Conservation (phyloP, 1,140 invertebrate species). For the Colletes gigas region DNA sequence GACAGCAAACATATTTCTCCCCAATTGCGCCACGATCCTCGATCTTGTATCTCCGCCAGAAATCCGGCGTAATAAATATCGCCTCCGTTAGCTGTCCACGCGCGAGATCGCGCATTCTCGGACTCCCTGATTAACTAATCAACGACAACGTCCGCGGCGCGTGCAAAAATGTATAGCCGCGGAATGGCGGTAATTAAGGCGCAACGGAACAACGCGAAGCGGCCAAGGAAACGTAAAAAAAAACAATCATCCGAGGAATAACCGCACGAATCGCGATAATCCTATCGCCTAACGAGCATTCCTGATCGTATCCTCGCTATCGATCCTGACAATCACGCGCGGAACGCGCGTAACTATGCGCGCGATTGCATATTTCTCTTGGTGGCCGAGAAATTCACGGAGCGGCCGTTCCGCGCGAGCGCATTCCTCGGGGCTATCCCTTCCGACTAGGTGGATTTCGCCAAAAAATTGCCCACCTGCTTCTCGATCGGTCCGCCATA, state of each 20-base stretch:
- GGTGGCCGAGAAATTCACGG: constrained; percentile 21
- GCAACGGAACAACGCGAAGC: neutral
- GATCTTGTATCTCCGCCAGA: neutral
- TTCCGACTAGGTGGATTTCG: neutral
- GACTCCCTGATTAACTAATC: constrained; percentile 1
- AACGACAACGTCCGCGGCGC: too few relatives aligned
- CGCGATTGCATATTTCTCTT: constrained; percentile 39
- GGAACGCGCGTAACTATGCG: constrained; percentile 34
- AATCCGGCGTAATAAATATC: neutral
- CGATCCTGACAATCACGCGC: constrained; percentile 56
- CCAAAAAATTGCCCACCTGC: neutral
- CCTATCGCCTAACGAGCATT: constrained; percentile 57
- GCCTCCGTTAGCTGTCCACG: too few relatives aligned
- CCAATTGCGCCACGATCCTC: too few relatives aligned
- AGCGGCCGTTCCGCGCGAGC: neutral
- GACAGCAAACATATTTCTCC: too few relatives aligned
- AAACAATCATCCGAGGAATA: neutral
- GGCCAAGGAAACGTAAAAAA: neutral
- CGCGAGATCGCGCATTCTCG: neutral
- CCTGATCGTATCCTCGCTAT: constrained; percentile 59
- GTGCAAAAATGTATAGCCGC: neutral
- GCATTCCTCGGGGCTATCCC: neutral
- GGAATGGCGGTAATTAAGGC: constrained; percentile 3
- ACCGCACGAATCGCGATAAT: constrained; percentile 3
- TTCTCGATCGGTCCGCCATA: too few relatives aligned